Percentiles rank a stretch among this genome's conserved stretches.
These are phyloP conservation scores for Goniozus legneri DNA, from an alignment of 1,140 invertebrate species.

Conservation along the genomic window DNA sequence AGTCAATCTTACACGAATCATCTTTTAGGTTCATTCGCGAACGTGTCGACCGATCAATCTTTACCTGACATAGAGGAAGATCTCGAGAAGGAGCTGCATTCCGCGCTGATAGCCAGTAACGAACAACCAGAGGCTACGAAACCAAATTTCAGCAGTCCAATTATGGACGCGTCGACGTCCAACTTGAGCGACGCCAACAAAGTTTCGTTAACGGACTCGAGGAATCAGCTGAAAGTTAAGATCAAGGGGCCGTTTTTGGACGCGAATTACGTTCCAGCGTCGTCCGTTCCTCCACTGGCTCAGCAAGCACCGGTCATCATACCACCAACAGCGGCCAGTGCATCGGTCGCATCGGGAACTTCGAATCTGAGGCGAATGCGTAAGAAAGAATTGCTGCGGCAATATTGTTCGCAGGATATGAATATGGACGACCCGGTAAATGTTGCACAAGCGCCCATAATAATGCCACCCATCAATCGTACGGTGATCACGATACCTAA, in stretches of 20 bases:
- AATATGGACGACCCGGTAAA: constrained; percentile 71
- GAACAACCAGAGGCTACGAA: constrained; percentile 43
- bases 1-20: constrained; percentile 60
- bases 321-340: constrained; percentile 49
- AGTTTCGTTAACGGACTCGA: constrained; percentile 67
- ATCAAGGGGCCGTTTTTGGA: constrained; percentile 84
- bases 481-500: constrained; percentile 81
- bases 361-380: constrained; percentile 80
- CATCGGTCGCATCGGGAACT: constrained; percentile 55
- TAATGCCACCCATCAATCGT: constrained; percentile 63
- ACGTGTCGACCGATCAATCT: constrained; percentile 61
- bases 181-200: constrained; percentile 56
- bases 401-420: constrained; percentile 84
- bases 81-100: constrained; percentile 72
- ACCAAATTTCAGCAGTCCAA: constrained; percentile 20
- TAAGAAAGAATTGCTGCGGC: constrained; percentile 81
- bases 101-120: constrained; percentile 60
- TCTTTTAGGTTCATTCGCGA: constrained; percentile 63
- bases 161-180: constrained; percentile 14
- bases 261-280: constrained; percentile 64
- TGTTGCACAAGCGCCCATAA: constrained; percentile 54
- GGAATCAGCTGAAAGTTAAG: constrained; percentile 85
- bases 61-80: constrained; percentile 72
- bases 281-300: constrained; percentile 52
- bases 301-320: constrained; percentile 57